Evolutionary conservation across 2,888 invertebrate genomes (phyloP).

Genomic region (Drosophila mettleri): DNA sequence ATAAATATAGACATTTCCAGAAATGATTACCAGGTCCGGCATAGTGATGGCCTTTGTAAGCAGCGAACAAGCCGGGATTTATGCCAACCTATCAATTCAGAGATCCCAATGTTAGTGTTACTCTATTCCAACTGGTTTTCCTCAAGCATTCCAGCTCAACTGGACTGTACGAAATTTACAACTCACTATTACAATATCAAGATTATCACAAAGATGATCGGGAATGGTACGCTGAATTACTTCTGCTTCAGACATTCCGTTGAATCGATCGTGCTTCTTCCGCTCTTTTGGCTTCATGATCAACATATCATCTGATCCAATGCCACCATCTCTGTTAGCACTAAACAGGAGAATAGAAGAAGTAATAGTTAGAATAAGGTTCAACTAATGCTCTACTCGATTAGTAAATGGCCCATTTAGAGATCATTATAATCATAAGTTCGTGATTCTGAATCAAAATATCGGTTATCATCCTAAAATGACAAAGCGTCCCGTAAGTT

Average conservation of each 20-base stretch:
- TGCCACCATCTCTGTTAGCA: constrained; percentile 10
- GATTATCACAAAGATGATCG: constrained; percentile 96
- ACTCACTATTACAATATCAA: constrained; percentile 99
- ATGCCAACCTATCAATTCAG: constrained; percentile 93
- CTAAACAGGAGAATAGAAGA: constrained; percentile 7
- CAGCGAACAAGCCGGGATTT: constrained; percentile 98
- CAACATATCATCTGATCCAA: constrained; percentile 27
- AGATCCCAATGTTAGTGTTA: not conserved
- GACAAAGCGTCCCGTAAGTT: too few relatives aligned
- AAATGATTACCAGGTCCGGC: constrained; percentile 99
- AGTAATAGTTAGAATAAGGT: not conserved
- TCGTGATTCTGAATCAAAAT: not conserved
- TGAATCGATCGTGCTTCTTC: constrained; percentile 97
- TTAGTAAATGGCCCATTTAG: not conserved
- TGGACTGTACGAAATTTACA: constrained; percentile 86
- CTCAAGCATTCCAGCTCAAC: not conserved
- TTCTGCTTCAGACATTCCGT: constrained; percentile 98
- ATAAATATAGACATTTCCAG: constrained; percentile 98
- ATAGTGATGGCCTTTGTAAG: constrained; percentile 99
- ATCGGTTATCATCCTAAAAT: too few relatives aligned
- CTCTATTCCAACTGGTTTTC: not conserved
- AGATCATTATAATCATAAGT: not conserved
- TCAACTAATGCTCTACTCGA: not conserved
- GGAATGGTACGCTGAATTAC: constrained; percentile 96
- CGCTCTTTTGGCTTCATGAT: constrained; percentile 88